Percentiles rank a stretch among this genome's conserved stretches.
Evolutionary conservation across 1,140 invertebrate genomes (phyloP).

Genomic region (Drosophila pruinosa): DNA sequence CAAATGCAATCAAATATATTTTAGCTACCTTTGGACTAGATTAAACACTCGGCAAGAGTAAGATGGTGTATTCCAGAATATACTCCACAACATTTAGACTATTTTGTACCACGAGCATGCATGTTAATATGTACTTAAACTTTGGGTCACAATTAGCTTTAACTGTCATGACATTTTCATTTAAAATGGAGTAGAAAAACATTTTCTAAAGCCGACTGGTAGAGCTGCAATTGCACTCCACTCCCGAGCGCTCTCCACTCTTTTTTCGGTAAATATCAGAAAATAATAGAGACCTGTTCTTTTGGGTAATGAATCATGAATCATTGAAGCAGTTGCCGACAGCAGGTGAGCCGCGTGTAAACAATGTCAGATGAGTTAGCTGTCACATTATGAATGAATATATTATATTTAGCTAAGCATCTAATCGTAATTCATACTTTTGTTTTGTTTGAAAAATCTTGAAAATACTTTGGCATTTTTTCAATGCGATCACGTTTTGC

Average conservation of each 20-base stretch:
- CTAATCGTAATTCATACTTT: not conserved
- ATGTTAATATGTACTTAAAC: not conserved
- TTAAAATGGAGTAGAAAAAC: not conserved
- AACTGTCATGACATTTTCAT: not conserved
- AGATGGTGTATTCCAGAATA: not conserved
- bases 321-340: conserved; percentile 4
- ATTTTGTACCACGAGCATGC: too few relatives aligned
- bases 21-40: too few relatives aligned
- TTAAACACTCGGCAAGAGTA: too few relatives aligned
- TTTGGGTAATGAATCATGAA: not conserved
- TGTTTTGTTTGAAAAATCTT: not conserved
- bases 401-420: conserved; percentile 8
- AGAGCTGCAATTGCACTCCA: not conserved
- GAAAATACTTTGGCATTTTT: conserved; percentile 31
- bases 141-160: not conserved
- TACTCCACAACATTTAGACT: too few relatives aligned
- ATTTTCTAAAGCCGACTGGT: not conserved
- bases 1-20: too few relatives aligned
- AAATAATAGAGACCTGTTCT: not conserved
- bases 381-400: conserved; percentile 29
- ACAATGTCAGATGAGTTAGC: conserved; percentile 6
- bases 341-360: conserved; percentile 13
- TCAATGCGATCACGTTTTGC: conserved; percentile 44
- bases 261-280: not conserved
- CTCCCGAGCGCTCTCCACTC: not conserved